Conservation (phyloP, 2,888 invertebrate genomes). For the Sphaerophoria taeniata region DNA sequence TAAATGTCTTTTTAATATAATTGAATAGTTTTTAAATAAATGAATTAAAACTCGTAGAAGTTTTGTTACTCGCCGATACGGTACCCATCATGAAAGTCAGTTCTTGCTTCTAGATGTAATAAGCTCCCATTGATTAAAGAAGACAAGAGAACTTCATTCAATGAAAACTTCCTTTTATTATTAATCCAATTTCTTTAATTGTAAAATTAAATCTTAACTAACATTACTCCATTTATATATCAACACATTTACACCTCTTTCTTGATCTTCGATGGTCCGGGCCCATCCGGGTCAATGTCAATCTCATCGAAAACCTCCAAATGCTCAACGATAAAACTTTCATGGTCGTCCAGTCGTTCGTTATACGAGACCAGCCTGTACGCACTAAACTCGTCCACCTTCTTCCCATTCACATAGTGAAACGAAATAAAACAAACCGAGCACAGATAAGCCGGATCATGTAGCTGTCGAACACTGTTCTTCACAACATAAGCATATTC, state of each 20-base stretch:
- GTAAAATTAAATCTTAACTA: too few species aligned
- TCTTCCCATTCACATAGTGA: constrained; percentile 88
- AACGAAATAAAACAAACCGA: constrained; percentile 89
- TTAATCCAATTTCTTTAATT: too few species aligned
- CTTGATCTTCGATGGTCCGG: constrained; percentile 36
- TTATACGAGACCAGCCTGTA: constrained; percentile 82
- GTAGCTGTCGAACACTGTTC: constrained; percentile 87
- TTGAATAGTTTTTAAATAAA: too few species aligned
- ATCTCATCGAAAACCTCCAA: constrained; percentile 44
- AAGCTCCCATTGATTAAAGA: too few species aligned
- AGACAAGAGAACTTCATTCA: too few species aligned
- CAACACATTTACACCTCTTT: constrained; percentile 32
- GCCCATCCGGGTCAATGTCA: neutral
- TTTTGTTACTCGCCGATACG: too few species aligned
- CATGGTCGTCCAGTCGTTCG: constrained; percentile 58
- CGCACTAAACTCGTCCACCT: constrained; percentile 89
- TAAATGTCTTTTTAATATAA: constrained; percentile 78
- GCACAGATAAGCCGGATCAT: constrained; percentile 91
- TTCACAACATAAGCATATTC: constrained; percentile 88
- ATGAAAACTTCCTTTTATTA: too few species aligned
- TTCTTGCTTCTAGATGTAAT: too few species aligned
- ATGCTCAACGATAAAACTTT: constrained; percentile 42
- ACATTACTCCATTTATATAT: too few species aligned
- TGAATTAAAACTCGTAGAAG: too few species aligned
- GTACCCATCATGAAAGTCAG: too few species aligned